Percentiles rank a stretch among this genome's conserved stretches.
These are phyloP conservation scores for Cybosia mesomella DNA, from an alignment of 2,888 invertebrate species.

Conservation along the genomic window DNA sequence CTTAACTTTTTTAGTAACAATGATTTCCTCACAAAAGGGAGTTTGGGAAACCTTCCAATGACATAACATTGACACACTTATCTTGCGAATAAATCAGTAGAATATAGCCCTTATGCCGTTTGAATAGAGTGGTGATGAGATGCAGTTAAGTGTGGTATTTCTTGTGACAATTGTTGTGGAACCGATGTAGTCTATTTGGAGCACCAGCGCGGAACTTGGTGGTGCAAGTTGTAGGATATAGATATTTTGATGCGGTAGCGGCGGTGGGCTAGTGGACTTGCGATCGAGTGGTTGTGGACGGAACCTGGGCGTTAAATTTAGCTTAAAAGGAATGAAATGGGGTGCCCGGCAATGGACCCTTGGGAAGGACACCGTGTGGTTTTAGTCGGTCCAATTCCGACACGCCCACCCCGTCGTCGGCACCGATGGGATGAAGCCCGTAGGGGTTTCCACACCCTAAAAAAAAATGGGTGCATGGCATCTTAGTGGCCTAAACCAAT, in stretches of 20 bases:
- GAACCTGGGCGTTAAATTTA: too few relatives aligned
- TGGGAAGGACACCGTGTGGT: too few relatives aligned
- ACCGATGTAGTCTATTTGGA: constrained; percentile 58
- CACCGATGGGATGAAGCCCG: too few relatives aligned
- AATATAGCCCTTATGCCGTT: constrained; percentile 25
- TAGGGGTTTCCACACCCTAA: too few relatives aligned
- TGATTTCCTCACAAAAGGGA: constrained; percentile 42
- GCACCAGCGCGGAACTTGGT: constrained; percentile 60
- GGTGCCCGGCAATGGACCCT: too few relatives aligned
- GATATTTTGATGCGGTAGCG: neutral
- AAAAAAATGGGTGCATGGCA: too few relatives aligned
- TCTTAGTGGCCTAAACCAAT: too few relatives aligned
- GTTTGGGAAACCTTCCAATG: constrained; percentile 33
- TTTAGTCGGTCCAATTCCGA: too few relatives aligned
- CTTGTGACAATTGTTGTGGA: constrained; percentile 57
- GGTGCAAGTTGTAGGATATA: constrained; percentile 39
- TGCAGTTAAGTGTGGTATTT: constrained; percentile 14
- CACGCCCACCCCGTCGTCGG: too few relatives aligned
- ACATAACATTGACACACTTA: constrained; percentile 4
- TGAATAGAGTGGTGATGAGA: constrained; percentile 6
- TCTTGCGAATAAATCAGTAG: neutral
- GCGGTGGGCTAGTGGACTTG: too few relatives aligned
- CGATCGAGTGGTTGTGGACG: too few relatives aligned
- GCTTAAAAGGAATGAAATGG: neutral
- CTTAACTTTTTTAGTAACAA: constrained; percentile 40